Conservation (phyloP, 2,888 invertebrate genomes). For the Hyalella azteca region DNA sequence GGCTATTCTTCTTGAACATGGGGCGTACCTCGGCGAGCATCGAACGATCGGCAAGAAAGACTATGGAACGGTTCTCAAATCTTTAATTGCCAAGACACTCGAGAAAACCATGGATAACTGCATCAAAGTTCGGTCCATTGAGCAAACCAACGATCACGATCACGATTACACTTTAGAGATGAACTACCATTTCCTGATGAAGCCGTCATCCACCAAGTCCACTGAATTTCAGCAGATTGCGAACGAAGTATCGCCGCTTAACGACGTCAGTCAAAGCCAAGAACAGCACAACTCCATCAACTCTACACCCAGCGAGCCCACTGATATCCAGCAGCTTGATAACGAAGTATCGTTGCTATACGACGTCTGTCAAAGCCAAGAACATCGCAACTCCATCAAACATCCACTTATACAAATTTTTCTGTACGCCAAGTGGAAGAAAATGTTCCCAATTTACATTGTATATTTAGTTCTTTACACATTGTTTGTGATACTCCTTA, state of each 20-base stretch:
- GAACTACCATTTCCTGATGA: constrained; percentile 50
- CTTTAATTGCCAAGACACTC: constrained; percentile 43
- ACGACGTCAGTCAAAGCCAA: constrained; percentile 49
- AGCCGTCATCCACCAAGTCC: constrained; percentile 29
- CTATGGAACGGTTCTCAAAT: constrained; percentile 36
- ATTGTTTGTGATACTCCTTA: constrained; percentile 51
- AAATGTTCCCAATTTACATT: constrained; percentile 47
- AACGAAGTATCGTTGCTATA: too few species aligned
- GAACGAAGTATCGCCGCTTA: constrained; percentile 47
- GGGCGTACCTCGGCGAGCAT: constrained; percentile 51
- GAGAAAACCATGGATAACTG: constrained; percentile 53
- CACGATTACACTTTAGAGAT: constrained; percentile 48
- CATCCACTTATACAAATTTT: constrained; percentile 53
- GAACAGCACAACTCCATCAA: constrained; percentile 41
- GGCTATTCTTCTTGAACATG: constrained; percentile 42
- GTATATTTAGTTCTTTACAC: constrained; percentile 47
- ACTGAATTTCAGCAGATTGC: too few species aligned
- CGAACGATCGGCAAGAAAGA: constrained; percentile 17
- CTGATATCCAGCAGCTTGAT: too few species aligned
- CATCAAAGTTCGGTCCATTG: constrained; percentile 38
- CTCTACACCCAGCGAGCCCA: too few species aligned
- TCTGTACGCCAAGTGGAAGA: constrained; percentile 57
- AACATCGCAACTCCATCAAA: constrained; percentile 44
- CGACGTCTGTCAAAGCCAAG: too few species aligned
- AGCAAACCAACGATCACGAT: constrained; percentile 16